These are phyloP conservation scores for Drosophila affinis DNA, from an alignment of 2,888 invertebrate species.

Conservation along the genomic window DNA sequence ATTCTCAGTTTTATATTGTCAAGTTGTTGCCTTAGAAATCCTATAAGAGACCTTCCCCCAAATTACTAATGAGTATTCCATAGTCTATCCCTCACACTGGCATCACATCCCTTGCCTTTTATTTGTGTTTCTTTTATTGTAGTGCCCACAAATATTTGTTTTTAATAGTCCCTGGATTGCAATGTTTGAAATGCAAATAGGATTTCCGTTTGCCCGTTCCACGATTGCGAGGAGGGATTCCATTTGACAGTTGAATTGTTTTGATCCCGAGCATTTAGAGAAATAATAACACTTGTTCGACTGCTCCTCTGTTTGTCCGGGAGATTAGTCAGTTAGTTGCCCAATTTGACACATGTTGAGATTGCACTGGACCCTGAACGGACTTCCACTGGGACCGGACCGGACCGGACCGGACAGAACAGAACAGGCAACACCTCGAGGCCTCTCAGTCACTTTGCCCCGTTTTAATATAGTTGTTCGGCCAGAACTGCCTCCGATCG, in stretches of 20 bases:
- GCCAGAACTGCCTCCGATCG: background rate
- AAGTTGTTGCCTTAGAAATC: too few relatives aligned
- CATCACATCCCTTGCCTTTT: background rate
- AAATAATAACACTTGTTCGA: constrained; percentile 81
- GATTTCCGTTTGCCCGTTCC: constrained; percentile 56
- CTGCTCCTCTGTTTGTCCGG: constrained; percentile 59
- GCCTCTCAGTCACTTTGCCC: background rate
- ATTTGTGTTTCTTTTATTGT: constrained; percentile 49
- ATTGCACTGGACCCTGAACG: constrained; percentile 52
- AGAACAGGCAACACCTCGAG: background rate
- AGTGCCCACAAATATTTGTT: constrained; percentile 81
- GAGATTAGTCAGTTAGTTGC: constrained; percentile 80
- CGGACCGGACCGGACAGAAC: background rate
- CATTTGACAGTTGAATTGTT: constrained; percentile 81
- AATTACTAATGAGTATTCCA: background rate
- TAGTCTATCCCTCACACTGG: constrained; percentile 1
- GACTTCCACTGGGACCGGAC: background rate
- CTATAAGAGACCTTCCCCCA: background rate
- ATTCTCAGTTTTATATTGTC: too few relatives aligned
- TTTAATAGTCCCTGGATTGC: constrained; percentile 77
- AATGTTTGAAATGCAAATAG: constrained; percentile 74
- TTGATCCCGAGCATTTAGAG: constrained; percentile 72
- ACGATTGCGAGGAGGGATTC: constrained; percentile 42
- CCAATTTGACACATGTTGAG: constrained; percentile 78
- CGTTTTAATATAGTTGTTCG: constrained; percentile 29